A percentile compares a stretch with the other conserved stretches of the same genome.
phyloP scores from a whole-genome alignment of 1,140 invertebrate genomes.

The Drosophila subpulchrella region DNA sequence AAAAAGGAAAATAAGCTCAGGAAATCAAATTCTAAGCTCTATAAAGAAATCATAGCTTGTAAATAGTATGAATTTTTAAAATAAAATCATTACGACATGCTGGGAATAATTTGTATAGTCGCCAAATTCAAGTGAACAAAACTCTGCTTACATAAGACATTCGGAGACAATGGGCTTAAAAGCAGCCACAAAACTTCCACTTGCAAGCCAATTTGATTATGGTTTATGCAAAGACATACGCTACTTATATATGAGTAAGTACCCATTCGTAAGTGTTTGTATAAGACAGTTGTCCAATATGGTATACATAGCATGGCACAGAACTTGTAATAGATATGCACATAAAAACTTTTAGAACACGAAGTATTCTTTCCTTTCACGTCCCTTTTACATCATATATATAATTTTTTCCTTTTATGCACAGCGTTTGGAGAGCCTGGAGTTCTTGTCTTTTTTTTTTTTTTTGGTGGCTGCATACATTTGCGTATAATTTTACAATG shows the following conservation, averaged over 20 bases:
- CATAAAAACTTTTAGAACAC: conserved; percentile 67
- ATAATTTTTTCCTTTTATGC: conserved; percentile 23
- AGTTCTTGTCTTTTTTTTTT: conserved; percentile 30
- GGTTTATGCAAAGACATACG: conserved; percentile 27
- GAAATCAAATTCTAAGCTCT: not conserved
- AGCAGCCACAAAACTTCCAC: conserved; percentile 14
- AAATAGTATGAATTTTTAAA: not conserved
- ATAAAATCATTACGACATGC: not conserved
- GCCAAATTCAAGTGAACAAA: not conserved
- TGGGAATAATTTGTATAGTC: not conserved
- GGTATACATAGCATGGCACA: conserved; percentile 12
- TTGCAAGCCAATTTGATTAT: conserved; percentile 26
- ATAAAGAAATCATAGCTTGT: not conserved
- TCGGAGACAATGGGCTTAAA: conserved; percentile 2
- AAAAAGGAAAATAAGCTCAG: not conserved
- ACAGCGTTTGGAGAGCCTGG: conserved; percentile 13
- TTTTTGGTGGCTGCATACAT: conserved; percentile 59
- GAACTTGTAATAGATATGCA: conserved; percentile 60
- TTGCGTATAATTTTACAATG: conserved; percentile 78
- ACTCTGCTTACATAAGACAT: conserved; percentile 17
- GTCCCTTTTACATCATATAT: conserved; percentile 11
- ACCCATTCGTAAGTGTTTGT: conserved; percentile 1
- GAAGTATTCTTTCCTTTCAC: conserved; percentile 28
- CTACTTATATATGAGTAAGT: not conserved
- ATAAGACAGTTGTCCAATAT: conserved; percentile 38